Base-by-base conservation (phyloP, 2,113 vertebrate species). In the Columba janthina region DNA sequence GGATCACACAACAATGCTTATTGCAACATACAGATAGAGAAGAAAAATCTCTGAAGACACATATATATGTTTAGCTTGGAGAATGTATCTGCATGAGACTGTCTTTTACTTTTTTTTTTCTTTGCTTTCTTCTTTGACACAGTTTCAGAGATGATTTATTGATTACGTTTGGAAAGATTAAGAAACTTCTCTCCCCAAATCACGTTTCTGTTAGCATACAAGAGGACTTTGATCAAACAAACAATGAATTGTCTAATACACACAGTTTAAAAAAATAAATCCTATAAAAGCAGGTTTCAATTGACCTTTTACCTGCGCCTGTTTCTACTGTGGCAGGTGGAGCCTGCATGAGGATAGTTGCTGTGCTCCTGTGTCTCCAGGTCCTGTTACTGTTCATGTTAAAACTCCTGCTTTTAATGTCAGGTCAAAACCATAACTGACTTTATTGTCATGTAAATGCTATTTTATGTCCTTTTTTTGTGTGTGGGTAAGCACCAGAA, bases 221-320 rank as follows among this genome's bases (percentile, higher is more conserved):
- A 80, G 80, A 74, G 89, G 60, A 93, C 93, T 96, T 95, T 78
- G 85, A 80, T 87, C 93, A 93, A 93, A 88, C 71, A 96, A 95
- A 94, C 84, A 94, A n/a, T 32, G 71, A 90, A 76, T 91, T 82
- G 64, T 91, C 56, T 84, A 93, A 88, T 72, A 76, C 14, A 42
- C 50, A 56, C 17, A 48, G 42, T 70, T 64, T 15, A 1, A 38
- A 73, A 77, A 78, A 62, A 48, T n/a, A 58, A 32, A 36, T 34
- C 48, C 46, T 76, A 15, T 58, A 77, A 61, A 75, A 56, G 24
- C 26, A 31, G 21, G 44, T 76, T 86, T 91, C 34, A 51, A 2
- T 12, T 0, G 61, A 86, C 76, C 88, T 96, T 95, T 95, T 72
- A 88, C 76, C 86, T 84, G 17, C 17, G 15, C 12, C 44, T 77